A percentile compares a stretch with the other conserved stretches of the same genome.
Conservation (phyloP, 1,140 invertebrate genomes). For the Leptopilina clavipes region DNA sequence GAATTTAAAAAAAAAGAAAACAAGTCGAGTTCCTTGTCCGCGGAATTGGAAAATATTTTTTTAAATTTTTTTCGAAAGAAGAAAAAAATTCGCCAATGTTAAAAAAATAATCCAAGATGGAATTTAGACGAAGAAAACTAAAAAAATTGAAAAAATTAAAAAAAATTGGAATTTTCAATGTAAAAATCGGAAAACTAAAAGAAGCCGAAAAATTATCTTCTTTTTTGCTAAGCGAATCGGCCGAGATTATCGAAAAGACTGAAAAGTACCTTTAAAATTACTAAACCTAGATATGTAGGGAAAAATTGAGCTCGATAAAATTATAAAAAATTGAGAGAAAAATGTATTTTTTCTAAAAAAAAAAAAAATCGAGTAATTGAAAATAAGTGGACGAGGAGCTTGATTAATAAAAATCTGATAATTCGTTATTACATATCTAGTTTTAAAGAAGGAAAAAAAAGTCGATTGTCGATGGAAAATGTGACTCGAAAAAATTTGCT, state of each 20-base stretch:
- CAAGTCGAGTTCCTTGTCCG: constrained; percentile 16
- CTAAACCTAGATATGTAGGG: neutral
- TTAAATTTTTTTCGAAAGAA: neutral
- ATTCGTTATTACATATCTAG: constrained; percentile 28
- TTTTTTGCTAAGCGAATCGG: neutral
- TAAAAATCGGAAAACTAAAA: neutral
- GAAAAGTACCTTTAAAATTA: constrained; percentile 11
- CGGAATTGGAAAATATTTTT: neutral
- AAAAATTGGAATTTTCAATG: neutral
- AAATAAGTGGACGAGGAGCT: constrained; percentile 19
- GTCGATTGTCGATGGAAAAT: constrained; percentile 16
- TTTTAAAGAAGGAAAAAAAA: neutral
- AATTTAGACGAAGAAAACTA: no score
- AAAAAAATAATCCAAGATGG: no score
- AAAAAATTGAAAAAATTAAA: neutral
- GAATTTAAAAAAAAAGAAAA: neutral
- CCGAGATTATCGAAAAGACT: constrained; percentile 16
- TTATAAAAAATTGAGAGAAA: constrained; percentile 24
- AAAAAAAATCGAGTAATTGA: neutral
- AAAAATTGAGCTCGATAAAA: neutral
- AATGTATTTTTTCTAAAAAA: constrained; percentile 20
- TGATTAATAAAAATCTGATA: neutral
- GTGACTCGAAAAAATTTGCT: neutral
- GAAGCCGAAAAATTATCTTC: neutral
- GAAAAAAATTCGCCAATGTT: neutral